phyloP scores from a whole-genome alignment of 2,888 invertebrate genomes.

The Suillia variegata region DNA sequence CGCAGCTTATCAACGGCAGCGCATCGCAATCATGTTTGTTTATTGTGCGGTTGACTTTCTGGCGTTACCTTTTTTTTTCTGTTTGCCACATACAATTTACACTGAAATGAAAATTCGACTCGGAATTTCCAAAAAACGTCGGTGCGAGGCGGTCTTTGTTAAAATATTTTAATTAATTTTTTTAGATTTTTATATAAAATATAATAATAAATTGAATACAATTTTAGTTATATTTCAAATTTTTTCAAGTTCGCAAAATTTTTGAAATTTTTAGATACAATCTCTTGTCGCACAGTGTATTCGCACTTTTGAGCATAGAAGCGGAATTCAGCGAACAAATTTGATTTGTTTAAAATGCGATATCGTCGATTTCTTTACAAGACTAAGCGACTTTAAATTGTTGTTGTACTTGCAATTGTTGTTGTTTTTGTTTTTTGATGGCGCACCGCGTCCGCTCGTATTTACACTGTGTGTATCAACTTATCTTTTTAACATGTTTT shows the following conservation, averaged over 20 bases:
- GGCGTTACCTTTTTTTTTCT: too few relatives aligned
- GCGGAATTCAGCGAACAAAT: not conserved
- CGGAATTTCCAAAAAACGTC: too few relatives aligned
- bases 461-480: too few relatives aligned
- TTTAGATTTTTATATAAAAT: not conserved
- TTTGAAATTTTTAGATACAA: too few relatives aligned
- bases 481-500: not conserved
- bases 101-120: too few relatives aligned
- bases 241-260: not conserved
- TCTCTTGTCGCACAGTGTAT: not conserved
- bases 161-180: too few relatives aligned
- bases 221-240: not conserved
- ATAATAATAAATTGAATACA: too few relatives aligned
- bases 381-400: too few relatives aligned
- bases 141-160: too few relatives aligned
- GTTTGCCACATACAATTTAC: too few relatives aligned
- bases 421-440: not conserved
- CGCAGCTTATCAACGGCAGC: slow-evolving; percentile 25
- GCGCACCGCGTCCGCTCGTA: too few relatives aligned
- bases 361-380: slow-evolving; percentile 10
- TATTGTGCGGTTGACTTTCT: not conserved
- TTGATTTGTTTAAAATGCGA: slow-evolving; percentile 15
- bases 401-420: not conserved
- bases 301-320: not conserved
- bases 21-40: slow-evolving; percentile 21